Percentiles rank a stretch among this genome's conserved stretches.
Conservation (phyloP, 2,888 invertebrate genomes). For the Timandra comae region DNA sequence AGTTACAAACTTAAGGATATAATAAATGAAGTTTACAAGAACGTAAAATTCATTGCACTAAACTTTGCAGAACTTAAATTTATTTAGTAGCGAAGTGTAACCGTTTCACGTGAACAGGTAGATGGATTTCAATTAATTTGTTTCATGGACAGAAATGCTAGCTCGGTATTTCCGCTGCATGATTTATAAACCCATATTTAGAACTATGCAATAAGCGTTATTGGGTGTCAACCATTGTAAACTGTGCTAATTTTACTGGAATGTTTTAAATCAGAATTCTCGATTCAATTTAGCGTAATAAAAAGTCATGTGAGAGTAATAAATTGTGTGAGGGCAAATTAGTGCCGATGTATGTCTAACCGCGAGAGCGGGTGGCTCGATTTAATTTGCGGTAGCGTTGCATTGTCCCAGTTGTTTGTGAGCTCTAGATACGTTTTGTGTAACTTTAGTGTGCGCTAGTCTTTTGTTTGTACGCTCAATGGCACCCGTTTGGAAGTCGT, state of each 20-base stretch:
- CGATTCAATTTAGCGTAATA: slow-evolving; percentile 38
- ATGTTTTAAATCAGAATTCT: slow-evolving; percentile 31
- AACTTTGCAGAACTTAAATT: slow-evolving; percentile 25
- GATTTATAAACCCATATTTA: slow-evolving; percentile 21
- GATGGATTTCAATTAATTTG: slow-evolving; percentile 39
- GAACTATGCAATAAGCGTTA: slow-evolving; percentile 15
- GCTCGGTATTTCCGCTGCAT: slow-evolving; percentile 24
- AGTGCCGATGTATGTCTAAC: slow-evolving; percentile 50
- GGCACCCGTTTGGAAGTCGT: slow-evolving; percentile 33
- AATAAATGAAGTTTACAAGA: no score
- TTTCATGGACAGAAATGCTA: slow-evolving; percentile 17
- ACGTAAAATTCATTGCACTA: slow-evolving; percentile 6
- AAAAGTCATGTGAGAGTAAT: slow-evolving; percentile 43
- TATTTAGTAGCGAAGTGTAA: slow-evolving; percentile 29
- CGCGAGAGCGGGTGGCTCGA: slow-evolving; percentile 34
- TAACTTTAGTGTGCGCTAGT: slow-evolving; percentile 36
- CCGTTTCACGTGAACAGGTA: slow-evolving; percentile 25
- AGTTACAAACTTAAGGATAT: no score
- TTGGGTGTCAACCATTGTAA: slow-evolving; percentile 8
- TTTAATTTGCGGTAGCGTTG: slow-evolving; percentile 49
- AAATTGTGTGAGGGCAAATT: slow-evolving; percentile 51
- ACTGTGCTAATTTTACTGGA: slow-evolving; percentile 10
- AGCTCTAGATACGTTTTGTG: slow-evolving; percentile 36
- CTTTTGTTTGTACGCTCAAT: slow-evolving; percentile 43
- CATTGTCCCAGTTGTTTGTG: slow-evolving; percentile 50